Conservation (phyloP, 2,888 invertebrate species). For the Polydrusus tereticollis region DNA sequence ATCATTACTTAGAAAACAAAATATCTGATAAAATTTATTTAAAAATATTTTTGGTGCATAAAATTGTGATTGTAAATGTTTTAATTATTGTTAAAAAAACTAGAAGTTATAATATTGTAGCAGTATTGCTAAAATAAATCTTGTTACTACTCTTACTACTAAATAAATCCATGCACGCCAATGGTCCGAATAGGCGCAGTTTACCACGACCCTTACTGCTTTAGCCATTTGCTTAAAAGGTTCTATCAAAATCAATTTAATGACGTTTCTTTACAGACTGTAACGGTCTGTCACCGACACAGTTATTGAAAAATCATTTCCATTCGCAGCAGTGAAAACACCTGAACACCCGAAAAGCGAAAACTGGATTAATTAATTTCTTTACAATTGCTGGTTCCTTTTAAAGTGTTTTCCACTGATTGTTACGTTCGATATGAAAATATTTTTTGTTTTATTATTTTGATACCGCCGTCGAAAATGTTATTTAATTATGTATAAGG, state of each 20-base stretch:
- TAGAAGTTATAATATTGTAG: no score
- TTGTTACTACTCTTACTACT: no score
- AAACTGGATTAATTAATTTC: conserved; percentile 41
- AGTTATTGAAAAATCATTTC: conserved; percentile 48
- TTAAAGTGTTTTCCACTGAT: conserved; percentile 22
- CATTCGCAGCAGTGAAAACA: conserved; percentile 48
- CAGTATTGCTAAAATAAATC: no score
- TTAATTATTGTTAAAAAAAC: no score
- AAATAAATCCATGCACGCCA: background rate
- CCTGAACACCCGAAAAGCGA: conserved; percentile 39
- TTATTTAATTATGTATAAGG: background rate
- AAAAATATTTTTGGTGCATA: no score
- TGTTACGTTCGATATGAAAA: conserved; percentile 1
- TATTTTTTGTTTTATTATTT: conserved; percentile 7
- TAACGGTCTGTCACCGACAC: conserved; percentile 50
- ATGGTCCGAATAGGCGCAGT: background rate
- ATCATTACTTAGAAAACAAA: no score
- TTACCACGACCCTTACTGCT: conserved; percentile 30
- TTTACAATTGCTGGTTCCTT: conserved; percentile 41
- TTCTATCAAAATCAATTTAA: conserved; percentile 57
- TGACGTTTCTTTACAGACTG: conserved; percentile 47
- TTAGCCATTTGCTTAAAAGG: conserved; percentile 57
- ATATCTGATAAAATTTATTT: no score
- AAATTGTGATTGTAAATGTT: no score
- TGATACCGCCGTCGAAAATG: background rate